Evolutionary conservation across 2,797 vertebrate species (phyloP).

Genomic region (Syngnathus acus): DNA sequence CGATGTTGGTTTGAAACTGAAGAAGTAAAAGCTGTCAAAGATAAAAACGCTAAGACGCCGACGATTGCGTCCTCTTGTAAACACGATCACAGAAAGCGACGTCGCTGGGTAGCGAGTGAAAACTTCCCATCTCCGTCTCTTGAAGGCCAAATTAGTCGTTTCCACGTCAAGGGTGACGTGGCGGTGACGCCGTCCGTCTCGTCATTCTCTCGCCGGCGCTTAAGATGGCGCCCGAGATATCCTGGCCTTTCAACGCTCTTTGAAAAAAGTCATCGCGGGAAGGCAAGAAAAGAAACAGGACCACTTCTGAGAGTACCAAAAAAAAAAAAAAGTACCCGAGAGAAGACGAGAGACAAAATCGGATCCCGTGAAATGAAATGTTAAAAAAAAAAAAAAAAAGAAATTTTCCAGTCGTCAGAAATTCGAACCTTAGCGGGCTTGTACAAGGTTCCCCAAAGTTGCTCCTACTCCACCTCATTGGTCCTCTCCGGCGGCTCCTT

Average conservation of each 20-base stretch:
- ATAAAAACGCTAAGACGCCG: not conserved
- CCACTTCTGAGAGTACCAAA: not conserved
- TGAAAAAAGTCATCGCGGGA: not conserved
- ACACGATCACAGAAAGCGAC: conserved; percentile 3
- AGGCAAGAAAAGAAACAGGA: not conserved
- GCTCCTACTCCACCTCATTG: conserved; percentile 65
- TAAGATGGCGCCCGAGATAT: not conserved
- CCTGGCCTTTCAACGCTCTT: not conserved
- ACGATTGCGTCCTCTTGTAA: conserved; percentile 1
- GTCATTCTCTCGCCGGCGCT: not conserved
- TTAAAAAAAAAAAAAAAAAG: conserved; percentile 19
- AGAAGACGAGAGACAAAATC: conserved; percentile 6
- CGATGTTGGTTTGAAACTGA: not conserved
- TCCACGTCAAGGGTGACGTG: not conserved
- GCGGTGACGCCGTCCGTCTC: not conserved
- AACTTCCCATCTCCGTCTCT: not conserved
- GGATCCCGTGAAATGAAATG: conserved; percentile 15
- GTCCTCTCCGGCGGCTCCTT: conserved; percentile 65
- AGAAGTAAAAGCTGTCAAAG: not conserved
- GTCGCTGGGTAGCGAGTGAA: not conserved
- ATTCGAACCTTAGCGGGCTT: conserved; percentile 38
- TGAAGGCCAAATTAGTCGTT: not conserved
- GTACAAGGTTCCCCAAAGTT: conserved; percentile 44
- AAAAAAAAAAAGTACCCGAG: not conserved
- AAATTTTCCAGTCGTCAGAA: conserved; percentile 8